These are phyloP conservation scores for Ateles fusciceps DNA, from an alignment of 2,797 vertebrate genomes.

Conservation along the genomic window DNA sequence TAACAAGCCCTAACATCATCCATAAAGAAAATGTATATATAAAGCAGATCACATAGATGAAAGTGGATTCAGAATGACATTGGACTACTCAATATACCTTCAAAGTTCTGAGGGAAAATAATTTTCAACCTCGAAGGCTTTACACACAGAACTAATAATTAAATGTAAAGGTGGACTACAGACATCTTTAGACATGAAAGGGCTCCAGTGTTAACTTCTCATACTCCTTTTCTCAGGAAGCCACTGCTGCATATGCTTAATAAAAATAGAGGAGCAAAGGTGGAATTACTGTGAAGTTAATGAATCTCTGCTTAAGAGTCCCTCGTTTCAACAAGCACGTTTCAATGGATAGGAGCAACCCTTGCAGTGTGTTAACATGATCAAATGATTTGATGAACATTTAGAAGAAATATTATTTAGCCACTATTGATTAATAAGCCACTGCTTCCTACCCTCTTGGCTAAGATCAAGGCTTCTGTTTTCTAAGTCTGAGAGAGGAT, in stretches of 20 bases:
- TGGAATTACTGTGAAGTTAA: not conserved
- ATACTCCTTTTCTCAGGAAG: not conserved
- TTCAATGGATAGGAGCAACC: not conserved
- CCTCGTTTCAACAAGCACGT: not conserved
- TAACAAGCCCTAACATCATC: not conserved
- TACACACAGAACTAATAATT: not conserved
- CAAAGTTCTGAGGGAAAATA: not conserved
- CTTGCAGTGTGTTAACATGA: not conserved
- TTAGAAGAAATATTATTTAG: not conserved
- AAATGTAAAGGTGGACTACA: not conserved
- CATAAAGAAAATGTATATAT: not conserved
- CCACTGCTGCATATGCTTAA: not conserved
- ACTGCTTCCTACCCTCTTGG: not conserved
- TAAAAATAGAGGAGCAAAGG: not conserved
- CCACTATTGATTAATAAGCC: not conserved
- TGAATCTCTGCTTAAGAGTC: not conserved
- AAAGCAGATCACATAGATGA: not conserved
- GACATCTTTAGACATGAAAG: not conserved
- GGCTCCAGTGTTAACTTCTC: not conserved
- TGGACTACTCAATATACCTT: not conserved
- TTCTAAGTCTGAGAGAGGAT: not conserved
- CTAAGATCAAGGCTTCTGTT: not conserved
- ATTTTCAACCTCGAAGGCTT: not conserved
- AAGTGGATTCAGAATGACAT: not conserved
- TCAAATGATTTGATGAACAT: not conserved